These are phyloP conservation scores for Allygus modestus DNA, from an alignment of 2,888 invertebrate species.

Conservation along the genomic window DNA sequence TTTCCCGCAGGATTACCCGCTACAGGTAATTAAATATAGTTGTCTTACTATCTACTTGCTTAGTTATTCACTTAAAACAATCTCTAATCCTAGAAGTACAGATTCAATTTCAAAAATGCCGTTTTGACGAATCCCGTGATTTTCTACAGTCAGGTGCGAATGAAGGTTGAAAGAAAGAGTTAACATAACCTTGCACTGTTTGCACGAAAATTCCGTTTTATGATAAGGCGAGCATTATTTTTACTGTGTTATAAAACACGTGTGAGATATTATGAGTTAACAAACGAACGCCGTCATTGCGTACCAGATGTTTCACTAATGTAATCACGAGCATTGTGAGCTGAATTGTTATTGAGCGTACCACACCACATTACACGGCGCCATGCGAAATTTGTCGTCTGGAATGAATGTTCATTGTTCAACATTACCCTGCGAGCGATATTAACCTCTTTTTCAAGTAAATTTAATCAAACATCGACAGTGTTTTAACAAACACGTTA, in stretches of 20 bases:
- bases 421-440: not conserved
- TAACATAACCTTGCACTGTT: constrained; percentile 11
- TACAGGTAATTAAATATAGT: constrained; percentile 29
- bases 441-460: not conserved
- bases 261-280: not conserved
- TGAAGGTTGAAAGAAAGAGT: not conserved
- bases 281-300: not conserved
- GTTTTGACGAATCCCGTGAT: not conserved
- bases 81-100: not conserved
- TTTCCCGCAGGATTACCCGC: constrained; percentile 51
- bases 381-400: constrained; percentile 26
- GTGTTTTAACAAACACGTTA: too few relatives aligned
- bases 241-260: not conserved
- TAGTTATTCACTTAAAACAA: not conserved
- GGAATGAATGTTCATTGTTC: constrained; percentile 1
- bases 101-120: not conserved
- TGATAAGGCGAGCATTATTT: not conserved
- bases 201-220: not conserved
- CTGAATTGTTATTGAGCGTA: constrained; percentile 50
- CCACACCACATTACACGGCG: constrained; percentile 31
- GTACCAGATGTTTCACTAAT: constrained; percentile 49
- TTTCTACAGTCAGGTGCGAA: constrained; percentile 20
- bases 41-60: not conserved
- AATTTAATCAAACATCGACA: not conserved
- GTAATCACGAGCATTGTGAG: constrained; percentile 26